phyloP scores from a whole-genome alignment of 2,797 vertebrate species.

The Malacoctenus gilli region DNA sequence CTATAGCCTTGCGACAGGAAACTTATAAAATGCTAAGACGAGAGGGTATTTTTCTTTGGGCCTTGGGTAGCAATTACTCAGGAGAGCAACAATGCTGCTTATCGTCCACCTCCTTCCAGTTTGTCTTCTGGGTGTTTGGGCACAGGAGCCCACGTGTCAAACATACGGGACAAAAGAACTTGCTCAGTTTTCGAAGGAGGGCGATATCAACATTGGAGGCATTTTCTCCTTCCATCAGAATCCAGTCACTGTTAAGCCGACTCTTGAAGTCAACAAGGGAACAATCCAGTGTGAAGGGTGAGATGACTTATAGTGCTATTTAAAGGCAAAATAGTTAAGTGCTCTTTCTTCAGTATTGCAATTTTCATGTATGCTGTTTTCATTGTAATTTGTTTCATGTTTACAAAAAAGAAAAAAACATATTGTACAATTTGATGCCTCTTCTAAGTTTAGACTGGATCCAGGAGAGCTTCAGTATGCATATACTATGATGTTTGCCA shows the following conservation, averaged over 20 bases:
- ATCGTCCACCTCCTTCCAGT: slow-evolving; percentile 61
- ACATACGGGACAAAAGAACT: slow-evolving; percentile 76
- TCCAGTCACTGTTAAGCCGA: slow-evolving; percentile 69
- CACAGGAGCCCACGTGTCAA: slow-evolving; percentile 64
- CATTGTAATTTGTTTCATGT: no score
- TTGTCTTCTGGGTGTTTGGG: slow-evolving; percentile 55
- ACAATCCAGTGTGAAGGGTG: slow-evolving; percentile 78
- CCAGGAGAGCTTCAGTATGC: slow-evolving; percentile 82
- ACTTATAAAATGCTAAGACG: slow-evolving; percentile 52
- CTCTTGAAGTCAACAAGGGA: slow-evolving; percentile 72
- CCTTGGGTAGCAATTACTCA: slow-evolving; percentile 18
- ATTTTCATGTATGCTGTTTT: no score
- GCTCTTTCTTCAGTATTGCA: no score
- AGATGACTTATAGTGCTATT: no score
- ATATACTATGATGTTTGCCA: slow-evolving; percentile 83
- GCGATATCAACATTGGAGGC: slow-evolving; percentile 81
- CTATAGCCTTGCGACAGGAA: slow-evolving; percentile 25
- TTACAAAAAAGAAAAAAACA: no score
- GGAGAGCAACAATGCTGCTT: slow-evolving; percentile 64
- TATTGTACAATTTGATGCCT: neutral
- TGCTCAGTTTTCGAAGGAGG: slow-evolving; percentile 79
- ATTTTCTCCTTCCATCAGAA: slow-evolving; percentile 85
- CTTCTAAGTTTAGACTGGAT: slow-evolving; percentile 69
- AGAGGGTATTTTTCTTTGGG: slow-evolving; percentile 5
- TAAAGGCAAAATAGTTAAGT: no score